Conservation (phyloP, 2,113 vertebrate genomes). For the Anser brachyrhynchus region DNA sequence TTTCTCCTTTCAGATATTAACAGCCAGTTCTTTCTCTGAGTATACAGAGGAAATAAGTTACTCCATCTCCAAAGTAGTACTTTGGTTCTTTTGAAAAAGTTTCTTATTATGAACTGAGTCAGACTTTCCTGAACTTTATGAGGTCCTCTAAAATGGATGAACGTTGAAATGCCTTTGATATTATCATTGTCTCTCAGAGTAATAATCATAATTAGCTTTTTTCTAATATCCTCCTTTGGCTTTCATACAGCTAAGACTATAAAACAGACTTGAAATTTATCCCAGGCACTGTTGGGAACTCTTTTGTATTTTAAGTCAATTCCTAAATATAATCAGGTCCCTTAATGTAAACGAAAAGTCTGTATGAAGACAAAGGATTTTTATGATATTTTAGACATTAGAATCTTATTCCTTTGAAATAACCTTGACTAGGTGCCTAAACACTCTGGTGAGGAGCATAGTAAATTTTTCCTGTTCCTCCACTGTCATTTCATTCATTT, state of each 20-base stretch:
- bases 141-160: conserved; percentile 34
- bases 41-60: neutral
- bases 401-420: neutral
- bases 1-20: neutral
- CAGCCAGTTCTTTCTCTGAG: neutral
- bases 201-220: conserved; percentile 65
- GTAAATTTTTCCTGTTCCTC: neutral
- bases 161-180: conserved; percentile 58
- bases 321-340: conserved; percentile 41
- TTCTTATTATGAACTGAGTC: neutral
- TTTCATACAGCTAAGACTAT: conserved; percentile 43
- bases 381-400: neutral
- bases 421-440: neutral
- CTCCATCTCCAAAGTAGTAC: neutral
- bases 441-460: neutral
- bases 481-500: neutral
- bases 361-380: neutral
- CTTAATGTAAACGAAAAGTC: conserved; percentile 27
- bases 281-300: conserved; percentile 17
- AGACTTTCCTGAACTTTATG: conserved; percentile 1
- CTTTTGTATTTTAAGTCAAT: conserved; percentile 47
- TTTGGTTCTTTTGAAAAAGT: neutral
- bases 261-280: conserved; percentile 52
- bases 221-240: conserved; percentile 59
- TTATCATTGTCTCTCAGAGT: conserved; percentile 32